Evolutionary conservation across 2,888 invertebrate species (phyloP), one percentile per base, ranked within the genome.

Genomic region (Athetis lepigone): DNA sequence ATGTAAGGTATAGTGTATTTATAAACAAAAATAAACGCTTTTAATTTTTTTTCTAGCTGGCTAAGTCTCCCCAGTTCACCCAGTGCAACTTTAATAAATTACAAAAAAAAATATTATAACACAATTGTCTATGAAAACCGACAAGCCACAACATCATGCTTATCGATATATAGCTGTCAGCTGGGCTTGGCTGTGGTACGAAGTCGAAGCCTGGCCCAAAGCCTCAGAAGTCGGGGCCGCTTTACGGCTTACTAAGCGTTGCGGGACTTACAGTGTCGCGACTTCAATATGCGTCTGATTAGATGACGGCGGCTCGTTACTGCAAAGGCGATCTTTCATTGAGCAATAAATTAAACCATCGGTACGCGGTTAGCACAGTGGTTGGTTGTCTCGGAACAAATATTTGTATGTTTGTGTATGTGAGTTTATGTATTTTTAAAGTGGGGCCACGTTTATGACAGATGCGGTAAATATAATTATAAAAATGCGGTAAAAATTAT

Each of bases 161-260:
- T 90, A 75, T 89, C 83, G 84, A 81, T 85, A 88, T 85, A 74
- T 79, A 77, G 75, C 70, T 77, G 69, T 54, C 67, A 59, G 71
- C 64, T 66, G 63, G 90, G 90, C 92, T 90, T 91, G 85, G 85
- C 90, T 86, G 87, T 88, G 89, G 88, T 92, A 92, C 93, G 71
- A 83, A 85, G 79, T 88, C 86, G 84, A 87, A 91, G 91, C 88
- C 85, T 52, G 57, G 63, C 72, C 64, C 71, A 92, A 93, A 90
- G 84, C 93, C 92, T 89, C 82, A 55, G 75, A 83, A 85, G 89
- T 88, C 83, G 92, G 92, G 91, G 88, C 85, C 80, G 89, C 88
- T 86, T 87, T 81, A 72, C 81, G 84, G 88, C 90, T 91, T 90
- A 57, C 61, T 81, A 82, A 85, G 69, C 77, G 80, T 85, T 81